A percentile compares a stretch with the other conserved stretches of the same genome.
Conservation (phyloP, 2,888 invertebrate genomes). For the Agrotis segetum region DNA sequence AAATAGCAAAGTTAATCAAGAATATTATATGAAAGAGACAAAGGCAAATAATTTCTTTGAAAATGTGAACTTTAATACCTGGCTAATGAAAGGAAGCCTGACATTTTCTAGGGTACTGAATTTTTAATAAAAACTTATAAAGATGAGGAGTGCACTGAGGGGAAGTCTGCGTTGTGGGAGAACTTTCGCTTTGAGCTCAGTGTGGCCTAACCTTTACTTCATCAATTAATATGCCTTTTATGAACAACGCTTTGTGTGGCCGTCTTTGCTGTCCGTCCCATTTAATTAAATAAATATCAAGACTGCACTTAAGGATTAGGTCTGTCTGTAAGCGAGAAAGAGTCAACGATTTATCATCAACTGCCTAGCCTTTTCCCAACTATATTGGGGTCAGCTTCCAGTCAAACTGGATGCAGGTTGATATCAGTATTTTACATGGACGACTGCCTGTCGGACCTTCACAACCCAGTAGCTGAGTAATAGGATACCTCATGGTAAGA, state of each 20-base stretch:
- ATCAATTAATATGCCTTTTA: neutral
- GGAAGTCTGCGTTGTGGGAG: neutral
- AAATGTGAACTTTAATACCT: neutral
- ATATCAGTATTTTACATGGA: too few relatives aligned
- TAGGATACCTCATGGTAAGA: too few relatives aligned
- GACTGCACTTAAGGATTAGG: too few relatives aligned
- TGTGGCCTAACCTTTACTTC: neutral
- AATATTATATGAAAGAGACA: too few relatives aligned
- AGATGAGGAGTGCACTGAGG: too few relatives aligned
- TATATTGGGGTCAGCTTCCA: too few relatives aligned
- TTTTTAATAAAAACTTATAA: neutral
- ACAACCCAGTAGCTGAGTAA: too few relatives aligned
- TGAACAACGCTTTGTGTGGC: neutral
- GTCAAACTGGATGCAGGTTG: too few relatives aligned
- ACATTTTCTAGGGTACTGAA: neutral
- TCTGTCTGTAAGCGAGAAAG: neutral
- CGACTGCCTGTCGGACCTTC: too few relatives aligned
- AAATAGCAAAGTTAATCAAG: too few relatives aligned
- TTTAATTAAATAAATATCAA: neutral
- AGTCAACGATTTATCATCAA: too few relatives aligned
- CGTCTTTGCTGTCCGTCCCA: neutral
- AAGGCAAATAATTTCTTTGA: neutral
- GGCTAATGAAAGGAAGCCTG: neutral
- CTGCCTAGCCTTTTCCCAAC: too few relatives aligned
- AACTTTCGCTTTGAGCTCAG: neutral